These are phyloP conservation scores for Laspeyria flexula DNA, from an alignment of 2,888 invertebrate genomes.

Conservation along the genomic window DNA sequence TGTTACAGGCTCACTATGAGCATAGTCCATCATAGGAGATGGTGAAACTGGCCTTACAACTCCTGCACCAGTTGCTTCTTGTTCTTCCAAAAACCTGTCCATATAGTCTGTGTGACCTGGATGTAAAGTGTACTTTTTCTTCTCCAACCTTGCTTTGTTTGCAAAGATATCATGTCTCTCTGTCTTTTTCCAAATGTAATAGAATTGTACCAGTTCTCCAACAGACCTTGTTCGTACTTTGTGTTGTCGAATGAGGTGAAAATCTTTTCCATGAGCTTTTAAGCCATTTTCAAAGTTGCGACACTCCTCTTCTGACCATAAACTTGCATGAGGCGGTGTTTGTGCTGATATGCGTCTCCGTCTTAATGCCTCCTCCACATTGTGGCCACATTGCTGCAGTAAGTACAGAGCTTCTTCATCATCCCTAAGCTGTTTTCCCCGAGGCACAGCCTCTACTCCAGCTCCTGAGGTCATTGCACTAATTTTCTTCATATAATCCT, in stretches of 20 bases:
- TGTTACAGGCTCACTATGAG: slow-evolving; percentile 68
- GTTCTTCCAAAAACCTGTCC: slow-evolving; percentile 96
- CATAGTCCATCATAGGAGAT: slow-evolving; percentile 86
- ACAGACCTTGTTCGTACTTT: slow-evolving; percentile 98
- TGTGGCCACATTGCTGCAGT: slow-evolving; percentile 97
- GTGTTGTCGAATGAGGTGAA: slow-evolving; percentile 96
- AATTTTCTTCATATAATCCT: slow-evolving; percentile 91
- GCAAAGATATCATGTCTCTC: slow-evolving; percentile 97
- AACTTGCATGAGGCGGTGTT: slow-evolving; percentile 90
- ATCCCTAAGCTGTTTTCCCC: slow-evolving; percentile 92
- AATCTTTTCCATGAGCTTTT: slow-evolving; percentile 97
- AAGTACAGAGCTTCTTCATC: slow-evolving; percentile 96
- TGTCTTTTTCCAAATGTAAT: slow-evolving; percentile 99
- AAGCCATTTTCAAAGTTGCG: slow-evolving; percentile 98
- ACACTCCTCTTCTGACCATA: slow-evolving; percentile 99
- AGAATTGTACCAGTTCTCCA: slow-evolving; percentile 98
- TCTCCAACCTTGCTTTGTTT: slow-evolving; percentile 94
- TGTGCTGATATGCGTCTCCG: slow-evolving; percentile 91
- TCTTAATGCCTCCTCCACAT: slow-evolving; percentile 96
- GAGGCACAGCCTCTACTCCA: slow-evolving; percentile 86
- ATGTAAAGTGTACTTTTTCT: slow-evolving; percentile 96
- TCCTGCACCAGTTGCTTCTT: slow-evolving; percentile 90
- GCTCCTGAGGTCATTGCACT: slow-evolving; percentile 77
- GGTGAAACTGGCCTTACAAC: slow-evolving; percentile 86
- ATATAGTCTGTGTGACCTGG: slow-evolving; percentile 97